Percentiles rank a stretch among this genome's conserved stretches.
Evolutionary conservation across 2,888 invertebrate species (phyloP).

Genomic region (Synergus umbraculus): DNA sequence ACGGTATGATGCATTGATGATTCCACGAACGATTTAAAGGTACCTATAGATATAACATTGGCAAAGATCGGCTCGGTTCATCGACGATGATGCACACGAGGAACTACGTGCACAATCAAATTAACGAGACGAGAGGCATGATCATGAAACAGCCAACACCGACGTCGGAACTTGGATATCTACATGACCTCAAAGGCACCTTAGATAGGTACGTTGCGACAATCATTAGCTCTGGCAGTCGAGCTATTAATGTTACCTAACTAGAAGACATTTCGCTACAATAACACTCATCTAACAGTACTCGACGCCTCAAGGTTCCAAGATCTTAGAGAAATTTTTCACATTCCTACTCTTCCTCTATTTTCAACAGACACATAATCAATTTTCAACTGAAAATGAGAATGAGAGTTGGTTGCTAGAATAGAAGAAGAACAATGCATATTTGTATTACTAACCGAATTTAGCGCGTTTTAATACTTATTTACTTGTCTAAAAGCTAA

Average conservation of each 20-base stretch:
- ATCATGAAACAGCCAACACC: slow-evolving; percentile 51
- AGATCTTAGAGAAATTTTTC: slow-evolving; percentile 3
- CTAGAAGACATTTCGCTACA: slow-evolving; percentile 37
- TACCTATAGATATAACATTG: slow-evolving; percentile 48
- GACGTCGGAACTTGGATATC: slow-evolving; percentile 48
- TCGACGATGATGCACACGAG: slow-evolving; percentile 45
- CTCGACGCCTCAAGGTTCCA: slow-evolving; percentile 21
- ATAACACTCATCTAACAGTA: slow-evolving; percentile 3
- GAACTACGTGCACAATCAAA: slow-evolving; percentile 49
- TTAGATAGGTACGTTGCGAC: slow-evolving; percentile 64
- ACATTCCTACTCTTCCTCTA: background rate
- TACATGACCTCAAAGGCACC: slow-evolving; percentile 64
- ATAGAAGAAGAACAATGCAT: slow-evolving; percentile 15
- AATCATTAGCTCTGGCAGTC: slow-evolving; percentile 65
- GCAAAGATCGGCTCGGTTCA: slow-evolving; percentile 53
- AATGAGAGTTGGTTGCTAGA: slow-evolving; percentile 43
- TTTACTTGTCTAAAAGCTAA: no score
- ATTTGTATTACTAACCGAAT: background rate
- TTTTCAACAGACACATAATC: background rate
- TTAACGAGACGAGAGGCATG: slow-evolving; percentile 53
- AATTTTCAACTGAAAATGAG: background rate
- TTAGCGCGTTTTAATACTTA: no score
- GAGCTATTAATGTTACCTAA: slow-evolving; percentile 64
- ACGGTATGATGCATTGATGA: background rate
- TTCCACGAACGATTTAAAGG: background rate